Evolutionary conservation across 2,113 vertebrate genomes (phyloP), one percentile per base, ranked within the genome.

Genomic region (Caloenas nicobarica): DNA sequence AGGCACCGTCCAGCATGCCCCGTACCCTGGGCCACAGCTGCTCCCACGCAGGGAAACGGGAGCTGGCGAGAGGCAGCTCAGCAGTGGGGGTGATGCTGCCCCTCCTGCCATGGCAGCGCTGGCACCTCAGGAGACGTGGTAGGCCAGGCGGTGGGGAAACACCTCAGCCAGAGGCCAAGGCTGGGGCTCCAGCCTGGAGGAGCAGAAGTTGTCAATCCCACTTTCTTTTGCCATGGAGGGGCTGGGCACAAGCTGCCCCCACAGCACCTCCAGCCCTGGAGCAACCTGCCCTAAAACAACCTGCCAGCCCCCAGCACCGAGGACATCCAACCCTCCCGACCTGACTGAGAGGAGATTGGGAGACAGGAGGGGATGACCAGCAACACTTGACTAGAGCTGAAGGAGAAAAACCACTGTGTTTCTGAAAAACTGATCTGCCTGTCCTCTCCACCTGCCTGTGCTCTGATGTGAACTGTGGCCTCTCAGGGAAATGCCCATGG

Each of bases 261-360:
- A 4, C 7, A 40, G 36, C 21, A 44, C 42, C 17, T 4, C 40
- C 40, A 73, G 73, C 17, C 53, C 26, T 23, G 11, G 13, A n/a
- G 16, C 56, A 57, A 44, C 31, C 38, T 40, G 50, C 33, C 29
- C 28, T 17, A 26, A 60, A 24, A 8, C 28, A 23, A 2, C 57
- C 19, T 21, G 10, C 11, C 64, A 82, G 70, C 19, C n/a, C 38
- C 51, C 1, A 8, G 51, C 38, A 33, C 3, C 1, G 3, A 16
- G 19, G 11, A 62, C n/a, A 38, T 6, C 36, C 31, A 19, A 1
- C 31, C 58, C 26, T n/a, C 33, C 58, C 10, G 19, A 72, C 10
- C 40, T 5, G 0, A 13, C 50, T 21, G 42, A 14, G 53, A 12
- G 17, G 3, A 25, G 15, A 33, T 44, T 50, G 5, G 0, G 5